Evolutionary conservation across 2,113 vertebrate genomes (phyloP).

Genomic region (Nansenia antarctica): DNA sequence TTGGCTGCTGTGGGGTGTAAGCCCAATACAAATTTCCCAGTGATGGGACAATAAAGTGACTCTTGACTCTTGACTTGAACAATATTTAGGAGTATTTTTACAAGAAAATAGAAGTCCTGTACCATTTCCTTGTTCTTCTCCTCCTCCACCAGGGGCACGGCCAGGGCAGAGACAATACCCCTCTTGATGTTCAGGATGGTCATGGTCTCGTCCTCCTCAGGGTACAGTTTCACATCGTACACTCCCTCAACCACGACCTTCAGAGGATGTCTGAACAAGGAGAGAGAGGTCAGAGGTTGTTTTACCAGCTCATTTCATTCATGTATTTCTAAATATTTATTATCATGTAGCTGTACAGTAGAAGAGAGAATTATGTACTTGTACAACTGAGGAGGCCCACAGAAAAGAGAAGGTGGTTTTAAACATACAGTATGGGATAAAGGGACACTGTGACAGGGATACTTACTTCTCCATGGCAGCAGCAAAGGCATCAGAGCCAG

Average conservation of each 20-base stretch:
- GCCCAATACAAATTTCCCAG: too few relatives aligned
- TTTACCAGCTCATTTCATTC: neutral
- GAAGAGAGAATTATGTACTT: neutral
- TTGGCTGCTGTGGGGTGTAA: too few relatives aligned
- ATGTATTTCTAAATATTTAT: neutral
- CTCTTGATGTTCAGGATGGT: slow-evolving; percentile 93
- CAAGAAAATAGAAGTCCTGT: neutral
- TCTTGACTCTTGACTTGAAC: too few relatives aligned
- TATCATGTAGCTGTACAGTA: neutral
- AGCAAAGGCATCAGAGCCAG: slow-evolving; percentile 83
- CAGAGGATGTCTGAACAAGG: slow-evolving; percentile 78
- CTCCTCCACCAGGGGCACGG: slow-evolving; percentile 80
- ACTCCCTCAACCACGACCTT: slow-evolving; percentile 79
- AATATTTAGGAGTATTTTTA: too few relatives aligned
- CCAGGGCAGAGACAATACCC: slow-evolving; percentile 89
- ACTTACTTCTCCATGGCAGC: slow-evolving; percentile 86
- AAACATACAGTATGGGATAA: neutral
- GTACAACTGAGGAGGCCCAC: neutral
- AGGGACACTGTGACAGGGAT: neutral
- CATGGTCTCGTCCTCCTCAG: slow-evolving; percentile 81
- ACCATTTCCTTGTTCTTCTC: slow-evolving; percentile 74
- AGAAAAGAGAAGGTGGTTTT: neutral
- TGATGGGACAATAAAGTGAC: too few relatives aligned
- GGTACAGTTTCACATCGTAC: slow-evolving; percentile 82
- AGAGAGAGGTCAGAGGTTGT: slow-evolving; percentile 16